Evolutionary conservation across 2,797 vertebrate species (phyloP).

Genomic region (Aulostomus chinensis): DNA sequence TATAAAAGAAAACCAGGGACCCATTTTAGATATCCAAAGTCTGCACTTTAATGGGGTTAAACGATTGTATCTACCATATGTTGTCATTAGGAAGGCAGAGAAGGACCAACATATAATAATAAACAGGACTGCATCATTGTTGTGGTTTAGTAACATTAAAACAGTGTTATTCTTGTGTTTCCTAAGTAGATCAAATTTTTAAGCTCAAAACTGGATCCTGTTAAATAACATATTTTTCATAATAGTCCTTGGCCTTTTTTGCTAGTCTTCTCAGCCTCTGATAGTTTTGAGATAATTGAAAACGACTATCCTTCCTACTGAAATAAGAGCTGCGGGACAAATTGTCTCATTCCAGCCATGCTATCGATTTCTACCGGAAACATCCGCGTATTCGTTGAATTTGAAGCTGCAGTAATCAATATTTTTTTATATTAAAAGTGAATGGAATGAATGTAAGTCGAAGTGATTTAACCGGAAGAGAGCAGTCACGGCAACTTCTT

Average conservation of each 20-base stretch:
- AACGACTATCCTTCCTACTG: conserved; percentile 16
- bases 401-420: conserved; percentile 46
- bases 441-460: conserved; percentile 14
- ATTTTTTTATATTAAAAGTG: conserved; percentile 3
- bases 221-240: conserved; percentile 17
- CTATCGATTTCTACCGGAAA: conserved; percentile 37
- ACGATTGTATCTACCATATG: conserved; percentile 1
- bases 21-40: conserved; percentile 45
- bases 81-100: conserved; percentile 32
- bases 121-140: too few species aligned
- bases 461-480: too few species aligned
- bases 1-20: conserved; percentile 57
- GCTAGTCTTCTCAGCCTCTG: conserved; percentile 14
- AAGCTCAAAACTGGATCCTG: conserved; percentile 27
- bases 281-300: conserved; percentile 4
- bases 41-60: conserved; percentile 42
- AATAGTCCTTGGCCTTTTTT: conserved; percentile 16
- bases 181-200: conserved; percentile 39
- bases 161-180: conserved; percentile 11
- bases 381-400: conserved; percentile 23
- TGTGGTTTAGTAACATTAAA: conserved; percentile 5
- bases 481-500: not conserved
- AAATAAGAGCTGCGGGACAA: conserved; percentile 27
- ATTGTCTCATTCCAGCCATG: conserved; percentile 30
- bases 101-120: too few species aligned